Conservation (phyloP, 2,113 vertebrate species). For the Todiramphus saurophagus region DNA sequence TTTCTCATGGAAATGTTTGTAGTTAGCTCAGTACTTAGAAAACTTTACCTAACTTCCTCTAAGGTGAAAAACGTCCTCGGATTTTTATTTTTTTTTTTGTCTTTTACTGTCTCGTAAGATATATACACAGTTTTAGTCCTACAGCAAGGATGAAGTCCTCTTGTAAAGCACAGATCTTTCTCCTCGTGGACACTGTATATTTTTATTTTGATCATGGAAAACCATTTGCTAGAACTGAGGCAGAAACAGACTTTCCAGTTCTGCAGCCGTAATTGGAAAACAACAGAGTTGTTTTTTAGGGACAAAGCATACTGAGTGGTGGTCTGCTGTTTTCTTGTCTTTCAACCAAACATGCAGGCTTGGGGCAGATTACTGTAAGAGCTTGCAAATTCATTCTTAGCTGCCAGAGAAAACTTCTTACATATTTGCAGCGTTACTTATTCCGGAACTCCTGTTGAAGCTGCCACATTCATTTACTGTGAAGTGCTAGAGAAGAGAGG, state of each 20-base stretch:
- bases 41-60: neutral
- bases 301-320: neutral
- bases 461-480: neutral
- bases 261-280: neutral
- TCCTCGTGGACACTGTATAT: rapidly evolving
- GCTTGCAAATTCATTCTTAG: neutral
- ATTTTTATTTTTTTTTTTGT: neutral
- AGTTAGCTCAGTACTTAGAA: neutral
- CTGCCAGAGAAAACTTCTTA: neutral
- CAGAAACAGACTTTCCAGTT: neutral
- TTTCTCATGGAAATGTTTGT: neutral
- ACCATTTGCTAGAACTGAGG: neutral
- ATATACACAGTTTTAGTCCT: neutral
- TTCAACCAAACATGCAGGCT: neutral
- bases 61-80: neutral
- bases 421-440: neutral
- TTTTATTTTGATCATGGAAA: neutral
- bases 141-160: neutral
- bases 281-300: neutral
- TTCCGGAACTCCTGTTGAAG: neutral
- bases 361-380: neutral
- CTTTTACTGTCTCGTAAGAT: neutral
- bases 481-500: neutral
- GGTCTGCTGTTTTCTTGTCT: neutral
- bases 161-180: neutral